Evolutionary conservation across 2,113 vertebrate species (phyloP).

Genomic region (Chionomys nivalis): DNA sequence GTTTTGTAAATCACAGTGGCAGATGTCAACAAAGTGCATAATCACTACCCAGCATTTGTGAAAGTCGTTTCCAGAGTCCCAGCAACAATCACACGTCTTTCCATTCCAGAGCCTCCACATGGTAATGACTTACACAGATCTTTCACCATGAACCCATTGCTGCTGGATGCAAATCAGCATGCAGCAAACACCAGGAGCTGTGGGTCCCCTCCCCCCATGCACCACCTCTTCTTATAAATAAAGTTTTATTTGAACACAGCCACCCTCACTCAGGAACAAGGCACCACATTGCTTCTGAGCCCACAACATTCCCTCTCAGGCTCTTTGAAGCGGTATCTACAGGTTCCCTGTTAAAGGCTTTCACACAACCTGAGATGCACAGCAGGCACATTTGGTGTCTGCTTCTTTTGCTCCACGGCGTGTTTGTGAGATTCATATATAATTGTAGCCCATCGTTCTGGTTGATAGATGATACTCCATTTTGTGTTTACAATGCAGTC

Average conservation of each 20-base stretch:
- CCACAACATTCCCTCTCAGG: not conserved
- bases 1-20: not conserved
- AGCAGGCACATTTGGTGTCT: not conserved
- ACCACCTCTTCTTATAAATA: not conserved
- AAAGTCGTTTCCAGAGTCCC: not conserved
- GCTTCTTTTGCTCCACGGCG: not conserved
- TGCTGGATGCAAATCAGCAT: not conserved
- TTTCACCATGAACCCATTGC: not conserved
- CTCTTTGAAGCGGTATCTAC: not conserved
- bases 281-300: not conserved
- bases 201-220: not conserved
- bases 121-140: not conserved
- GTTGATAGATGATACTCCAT: not conserved
- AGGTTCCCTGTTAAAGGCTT: not conserved
- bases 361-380: not conserved
- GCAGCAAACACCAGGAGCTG: not conserved
- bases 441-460: not conserved
- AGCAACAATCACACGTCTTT: not conserved
- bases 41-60: not conserved
- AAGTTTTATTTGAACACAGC: slow-evolving; percentile 50
- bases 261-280: not conserved
- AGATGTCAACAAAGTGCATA: not conserved
- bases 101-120: not conserved
- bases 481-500: not conserved
- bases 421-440: not conserved